phyloP scores from a whole-genome alignment of 1,140 invertebrate species.

The Antheraea pernyi region DNA sequence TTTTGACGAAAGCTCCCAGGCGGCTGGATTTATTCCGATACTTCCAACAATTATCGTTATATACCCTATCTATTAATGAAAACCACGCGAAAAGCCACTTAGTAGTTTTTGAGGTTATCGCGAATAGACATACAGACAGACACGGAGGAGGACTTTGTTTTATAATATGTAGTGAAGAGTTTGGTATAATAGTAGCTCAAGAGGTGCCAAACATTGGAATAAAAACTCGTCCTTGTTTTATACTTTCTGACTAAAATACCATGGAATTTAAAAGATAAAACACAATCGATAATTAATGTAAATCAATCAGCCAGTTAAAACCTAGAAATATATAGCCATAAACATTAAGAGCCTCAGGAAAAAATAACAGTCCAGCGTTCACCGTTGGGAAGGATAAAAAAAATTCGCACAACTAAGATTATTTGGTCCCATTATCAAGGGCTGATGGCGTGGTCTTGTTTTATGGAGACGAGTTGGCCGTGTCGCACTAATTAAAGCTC shows the following conservation, averaged over 20 bases:
- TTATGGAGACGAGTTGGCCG: constrained; percentile 48
- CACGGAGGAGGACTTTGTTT: too few relatives aligned
- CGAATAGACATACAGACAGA: too few relatives aligned
- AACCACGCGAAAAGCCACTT: too few relatives aligned
- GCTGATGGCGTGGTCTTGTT: constrained; percentile 21
- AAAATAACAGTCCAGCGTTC: neutral
- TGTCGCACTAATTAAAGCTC: constrained; percentile 59
- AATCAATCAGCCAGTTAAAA: neutral
- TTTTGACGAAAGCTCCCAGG: too few relatives aligned
- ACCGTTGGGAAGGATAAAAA: neutral
- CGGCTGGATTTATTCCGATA: too few relatives aligned
- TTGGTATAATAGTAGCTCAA: too few relatives aligned
- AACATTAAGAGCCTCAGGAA: neutral
- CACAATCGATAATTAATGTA: neutral
- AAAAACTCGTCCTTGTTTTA: neutral
- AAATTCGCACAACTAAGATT: constrained; percentile 4
- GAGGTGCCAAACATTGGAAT: too few relatives aligned
- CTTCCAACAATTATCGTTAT: too few relatives aligned
- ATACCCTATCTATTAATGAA: too few relatives aligned
- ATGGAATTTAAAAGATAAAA: neutral
- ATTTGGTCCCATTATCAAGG: constrained; percentile 9
- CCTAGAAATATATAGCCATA: neutral
- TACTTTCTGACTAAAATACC: neutral
- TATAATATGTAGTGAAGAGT: too few relatives aligned
- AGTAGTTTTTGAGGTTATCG: too few relatives aligned